These are phyloP conservation scores for Anguilla obscura DNA, from an alignment of 2,797 vertebrate species.

Conservation along the genomic window DNA sequence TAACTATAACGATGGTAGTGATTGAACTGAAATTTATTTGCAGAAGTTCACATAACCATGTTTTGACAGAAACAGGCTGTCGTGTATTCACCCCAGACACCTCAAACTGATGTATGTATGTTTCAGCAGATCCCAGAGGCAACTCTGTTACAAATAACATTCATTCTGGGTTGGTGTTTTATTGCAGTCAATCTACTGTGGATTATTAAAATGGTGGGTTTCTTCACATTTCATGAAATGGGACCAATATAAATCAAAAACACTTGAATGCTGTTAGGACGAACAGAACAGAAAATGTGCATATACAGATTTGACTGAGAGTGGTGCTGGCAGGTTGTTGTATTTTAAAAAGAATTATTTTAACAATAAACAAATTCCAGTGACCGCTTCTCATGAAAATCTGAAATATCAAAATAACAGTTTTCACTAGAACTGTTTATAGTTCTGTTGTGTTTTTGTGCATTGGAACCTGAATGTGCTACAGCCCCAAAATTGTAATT, in stretches of 20 bases:
- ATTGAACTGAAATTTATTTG: neutral
- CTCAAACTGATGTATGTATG: neutral
- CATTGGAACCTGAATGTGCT: neutral
- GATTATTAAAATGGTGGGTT: neutral
- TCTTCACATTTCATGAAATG: neutral
- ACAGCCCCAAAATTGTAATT: neutral
- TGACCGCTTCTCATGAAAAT: neutral
- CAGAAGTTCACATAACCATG: neutral
- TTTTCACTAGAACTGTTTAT: neutral
- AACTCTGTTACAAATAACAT: neutral
- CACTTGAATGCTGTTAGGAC: neutral
- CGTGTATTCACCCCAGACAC: neutral
- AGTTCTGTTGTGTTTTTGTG: neutral
- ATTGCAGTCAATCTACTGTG: neutral
- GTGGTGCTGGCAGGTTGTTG: neutral
- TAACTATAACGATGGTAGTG: neutral
- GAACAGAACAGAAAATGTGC: neutral
- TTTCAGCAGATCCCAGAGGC: neutral
- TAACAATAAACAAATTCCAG: neutral
- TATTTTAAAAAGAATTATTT: neutral
- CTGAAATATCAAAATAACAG: neutral
- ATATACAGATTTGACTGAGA: neutral
- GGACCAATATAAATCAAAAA: neutral
- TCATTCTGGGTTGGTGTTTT: neutral
- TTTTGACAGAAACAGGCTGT: neutral